phyloP scores from a whole-genome alignment of 2,797 vertebrate genomes.

The Luscinia megarhynchos region DNA sequence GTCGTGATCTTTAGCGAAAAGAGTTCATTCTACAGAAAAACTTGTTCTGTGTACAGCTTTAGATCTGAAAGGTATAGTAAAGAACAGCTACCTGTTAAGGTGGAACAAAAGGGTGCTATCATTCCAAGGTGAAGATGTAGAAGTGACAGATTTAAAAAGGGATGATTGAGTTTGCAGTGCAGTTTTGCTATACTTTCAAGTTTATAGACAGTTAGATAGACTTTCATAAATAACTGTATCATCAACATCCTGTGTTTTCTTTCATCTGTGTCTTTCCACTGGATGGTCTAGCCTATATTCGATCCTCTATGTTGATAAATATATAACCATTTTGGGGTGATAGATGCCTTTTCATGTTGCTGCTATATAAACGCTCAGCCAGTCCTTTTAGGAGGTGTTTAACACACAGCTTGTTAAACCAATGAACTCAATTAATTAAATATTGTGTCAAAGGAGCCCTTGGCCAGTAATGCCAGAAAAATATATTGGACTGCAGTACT shows the following conservation, averaged over 20 bases:
- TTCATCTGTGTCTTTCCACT: background rate
- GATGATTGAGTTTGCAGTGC: fast-evolving
- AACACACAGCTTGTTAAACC: background rate
- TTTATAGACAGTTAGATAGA: background rate
- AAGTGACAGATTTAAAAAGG: background rate
- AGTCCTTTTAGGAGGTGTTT: background rate
- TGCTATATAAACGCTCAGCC: background rate
- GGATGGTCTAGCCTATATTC: background rate
- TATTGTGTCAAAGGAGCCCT: background rate
- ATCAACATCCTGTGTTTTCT: background rate
- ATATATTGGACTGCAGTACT: background rate
- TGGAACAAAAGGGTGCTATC: background rate
- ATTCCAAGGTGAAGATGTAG: background rate
- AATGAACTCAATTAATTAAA: background rate
- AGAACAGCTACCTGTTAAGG: background rate
- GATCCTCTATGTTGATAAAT: background rate
- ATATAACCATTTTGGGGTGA: background rate
- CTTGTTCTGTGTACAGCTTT: background rate
- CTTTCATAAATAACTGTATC: background rate
- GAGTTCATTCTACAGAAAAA: background rate
- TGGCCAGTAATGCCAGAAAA: background rate
- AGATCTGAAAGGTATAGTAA: background rate
- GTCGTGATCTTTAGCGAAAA: background rate
- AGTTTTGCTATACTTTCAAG: background rate
- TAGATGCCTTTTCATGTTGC: background rate